These are phyloP conservation scores for Agraylea sexmaculata DNA, from an alignment of 1,140 invertebrate genomes.

Conservation along the genomic window DNA sequence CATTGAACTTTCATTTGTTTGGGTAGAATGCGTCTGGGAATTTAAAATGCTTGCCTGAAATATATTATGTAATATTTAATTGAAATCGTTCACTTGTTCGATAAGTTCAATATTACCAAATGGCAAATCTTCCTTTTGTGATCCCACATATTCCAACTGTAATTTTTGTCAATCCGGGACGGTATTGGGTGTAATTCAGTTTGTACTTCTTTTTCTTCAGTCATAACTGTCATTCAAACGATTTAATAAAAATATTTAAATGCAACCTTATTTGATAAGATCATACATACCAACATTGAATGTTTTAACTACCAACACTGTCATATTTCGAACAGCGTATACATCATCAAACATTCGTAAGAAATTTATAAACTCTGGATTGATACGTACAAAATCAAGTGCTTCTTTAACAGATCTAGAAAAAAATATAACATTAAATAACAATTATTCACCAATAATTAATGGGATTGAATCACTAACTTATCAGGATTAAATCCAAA, in stretches of 20 bases:
- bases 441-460: not conserved
- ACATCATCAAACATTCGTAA: slow-evolving; percentile 44
- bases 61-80: slow-evolving; percentile 5
- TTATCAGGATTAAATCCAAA: slow-evolving; percentile 47
- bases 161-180: slow-evolving; percentile 49
- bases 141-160: slow-evolving; percentile 70
- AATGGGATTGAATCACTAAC: slow-evolving; percentile 26
- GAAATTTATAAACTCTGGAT: slow-evolving; percentile 46
- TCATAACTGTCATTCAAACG: slow-evolving; percentile 25
- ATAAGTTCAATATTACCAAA: slow-evolving; percentile 40
- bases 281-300: slow-evolving; percentile 9
- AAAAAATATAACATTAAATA: slow-evolving; percentile 3
- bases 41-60: slow-evolving; percentile 45
- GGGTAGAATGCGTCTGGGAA: slow-evolving; percentile 45
- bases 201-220: slow-evolving; percentile 50
- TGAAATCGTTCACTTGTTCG: slow-evolving; percentile 4
- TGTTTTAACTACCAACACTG: slow-evolving; percentile 8
- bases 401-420: slow-evolving; percentile 42
- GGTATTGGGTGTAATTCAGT: slow-evolving; percentile 58
- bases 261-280: not conserved
- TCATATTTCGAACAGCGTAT: slow-evolving; percentile 31
- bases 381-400: slow-evolving; percentile 41
- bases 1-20: slow-evolving; percentile 44
- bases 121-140: slow-evolving; percentile 53
- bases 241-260: slow-evolving; percentile 3